These are phyloP conservation scores for Drosophila serrata DNA, from an alignment of 1,140 invertebrate genomes.

Conservation along the genomic window DNA sequence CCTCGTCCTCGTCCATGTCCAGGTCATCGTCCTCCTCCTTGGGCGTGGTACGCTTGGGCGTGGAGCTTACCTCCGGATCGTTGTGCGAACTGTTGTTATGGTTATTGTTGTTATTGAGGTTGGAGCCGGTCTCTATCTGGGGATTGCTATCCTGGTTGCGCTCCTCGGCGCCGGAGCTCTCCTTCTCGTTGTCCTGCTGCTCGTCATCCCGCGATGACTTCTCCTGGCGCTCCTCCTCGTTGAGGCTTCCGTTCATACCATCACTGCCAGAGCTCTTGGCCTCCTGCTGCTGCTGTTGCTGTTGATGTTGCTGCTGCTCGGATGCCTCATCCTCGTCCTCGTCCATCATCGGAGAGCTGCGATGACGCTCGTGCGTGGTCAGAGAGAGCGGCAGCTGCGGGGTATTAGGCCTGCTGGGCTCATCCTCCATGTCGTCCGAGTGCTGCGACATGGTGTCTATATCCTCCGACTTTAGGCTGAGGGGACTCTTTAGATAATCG, in stretches of 20 bases:
- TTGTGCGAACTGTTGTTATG: conserved; percentile 77
- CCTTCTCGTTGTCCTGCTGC: conserved; percentile 37
- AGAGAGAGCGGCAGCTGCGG: conserved; percentile 81
- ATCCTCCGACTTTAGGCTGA: conserved; percentile 84
- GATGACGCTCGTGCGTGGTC: conserved; percentile 82
- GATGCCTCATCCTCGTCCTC: conserved; percentile 57
- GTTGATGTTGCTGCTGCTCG: conserved; percentile 25
- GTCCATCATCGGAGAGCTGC: conserved; percentile 68
- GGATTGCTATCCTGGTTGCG: conserved; percentile 23
- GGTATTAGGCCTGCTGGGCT: conserved; percentile 72
- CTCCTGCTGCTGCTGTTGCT: conserved; percentile 30
- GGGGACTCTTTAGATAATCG: conserved; percentile 84
- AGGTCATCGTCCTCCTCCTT: conserved; percentile 85
- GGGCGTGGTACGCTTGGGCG: conserved; percentile 75
- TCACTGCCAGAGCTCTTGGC: conserved; percentile 45
- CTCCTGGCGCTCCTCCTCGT: conserved; percentile 55
- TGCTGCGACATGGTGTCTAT: conserved; percentile 85
- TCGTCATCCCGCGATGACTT: conserved; percentile 38
- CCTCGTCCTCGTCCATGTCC: conserved; percentile 84
- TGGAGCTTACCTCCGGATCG: conserved; percentile 25
- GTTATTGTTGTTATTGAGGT: conserved; percentile 85
- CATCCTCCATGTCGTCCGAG: conserved; percentile 84
- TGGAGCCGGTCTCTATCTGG: conserved; percentile 21
- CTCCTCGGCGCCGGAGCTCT: conserved; percentile 42
- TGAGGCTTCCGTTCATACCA: conserved; percentile 42